Conservation (phyloP, 2,797 vertebrate species). For the Muscicapa comitata region DNA sequence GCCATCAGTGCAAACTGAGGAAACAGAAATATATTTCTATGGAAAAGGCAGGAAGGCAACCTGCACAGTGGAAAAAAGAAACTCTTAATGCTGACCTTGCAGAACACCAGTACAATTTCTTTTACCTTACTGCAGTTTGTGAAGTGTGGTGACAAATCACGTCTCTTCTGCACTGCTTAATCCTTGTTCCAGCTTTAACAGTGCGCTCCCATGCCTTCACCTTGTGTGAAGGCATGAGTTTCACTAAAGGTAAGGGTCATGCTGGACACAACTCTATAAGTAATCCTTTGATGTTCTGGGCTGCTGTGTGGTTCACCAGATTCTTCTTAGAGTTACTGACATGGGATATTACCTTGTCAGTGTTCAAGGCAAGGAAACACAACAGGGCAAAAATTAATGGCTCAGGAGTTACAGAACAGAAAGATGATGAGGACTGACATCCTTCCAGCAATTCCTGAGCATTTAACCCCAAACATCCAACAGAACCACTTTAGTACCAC, state of each 20-base stretch:
- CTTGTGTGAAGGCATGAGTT: neutral
- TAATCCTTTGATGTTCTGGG: neutral
- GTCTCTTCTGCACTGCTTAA: neutral
- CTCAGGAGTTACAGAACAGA: neutral
- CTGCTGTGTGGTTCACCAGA: neutral
- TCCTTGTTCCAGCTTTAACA: neutral
- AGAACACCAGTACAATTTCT: neutral
- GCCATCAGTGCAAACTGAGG: neutral
- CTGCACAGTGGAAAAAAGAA: neutral
- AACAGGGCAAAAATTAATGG: neutral
- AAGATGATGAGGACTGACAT: neutral
- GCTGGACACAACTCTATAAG: neutral
- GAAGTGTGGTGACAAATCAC: neutral
- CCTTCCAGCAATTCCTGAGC: neutral
- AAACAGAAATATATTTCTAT: neutral
- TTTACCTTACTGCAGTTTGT: neutral
- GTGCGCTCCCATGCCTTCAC: neutral
- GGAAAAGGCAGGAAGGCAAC: neutral
- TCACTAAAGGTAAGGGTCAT: neutral
- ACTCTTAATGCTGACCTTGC: neutral
- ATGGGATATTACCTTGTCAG: neutral
- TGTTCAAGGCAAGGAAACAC: neutral
- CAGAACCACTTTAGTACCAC: neutral
- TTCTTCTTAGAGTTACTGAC: neutral
- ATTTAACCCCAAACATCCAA: neutral